Evolutionary conservation across 2,113 vertebrate species (phyloP).

Genomic region (Carassius auratus): DNA sequence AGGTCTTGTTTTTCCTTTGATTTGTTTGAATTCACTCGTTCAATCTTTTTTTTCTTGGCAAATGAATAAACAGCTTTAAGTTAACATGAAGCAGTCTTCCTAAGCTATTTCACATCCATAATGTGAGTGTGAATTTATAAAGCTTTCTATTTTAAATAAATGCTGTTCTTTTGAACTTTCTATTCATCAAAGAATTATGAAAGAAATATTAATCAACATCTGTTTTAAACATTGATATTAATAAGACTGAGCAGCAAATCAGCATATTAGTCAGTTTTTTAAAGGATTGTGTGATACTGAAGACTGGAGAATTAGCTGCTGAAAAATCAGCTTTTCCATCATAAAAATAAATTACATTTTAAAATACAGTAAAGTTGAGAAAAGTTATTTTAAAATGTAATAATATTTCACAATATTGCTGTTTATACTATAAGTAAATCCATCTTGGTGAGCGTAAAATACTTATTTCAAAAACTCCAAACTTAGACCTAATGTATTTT

Average conservation of each 20-base stretch:
- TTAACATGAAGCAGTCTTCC: too few relatives aligned
- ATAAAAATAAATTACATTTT: background rate
- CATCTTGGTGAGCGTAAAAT: background rate
- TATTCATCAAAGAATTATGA: too few relatives aligned
- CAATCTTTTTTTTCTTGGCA: background rate
- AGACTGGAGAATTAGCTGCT: background rate
- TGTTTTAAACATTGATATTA: background rate
- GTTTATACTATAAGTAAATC: background rate
- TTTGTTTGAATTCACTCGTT: background rate
- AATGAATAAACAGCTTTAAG: background rate
- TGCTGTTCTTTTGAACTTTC: background rate
- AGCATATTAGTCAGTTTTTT: background rate
- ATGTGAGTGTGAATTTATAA: too few relatives aligned
- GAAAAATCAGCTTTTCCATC: background rate
- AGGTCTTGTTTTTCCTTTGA: background rate
- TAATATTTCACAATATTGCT: background rate
- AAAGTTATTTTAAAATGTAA: background rate
- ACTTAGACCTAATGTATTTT: background rate
- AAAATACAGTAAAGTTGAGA: background rate
- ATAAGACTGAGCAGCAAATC: background rate
- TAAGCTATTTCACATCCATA: too few relatives aligned
- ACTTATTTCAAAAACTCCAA: background rate
- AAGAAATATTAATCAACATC: background rate
- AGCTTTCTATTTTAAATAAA: too few relatives aligned
- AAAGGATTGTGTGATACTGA: background rate